phyloP scores from a whole-genome alignment of 2,888 invertebrate genomes.

The Acanthosepion lycidas region DNA sequence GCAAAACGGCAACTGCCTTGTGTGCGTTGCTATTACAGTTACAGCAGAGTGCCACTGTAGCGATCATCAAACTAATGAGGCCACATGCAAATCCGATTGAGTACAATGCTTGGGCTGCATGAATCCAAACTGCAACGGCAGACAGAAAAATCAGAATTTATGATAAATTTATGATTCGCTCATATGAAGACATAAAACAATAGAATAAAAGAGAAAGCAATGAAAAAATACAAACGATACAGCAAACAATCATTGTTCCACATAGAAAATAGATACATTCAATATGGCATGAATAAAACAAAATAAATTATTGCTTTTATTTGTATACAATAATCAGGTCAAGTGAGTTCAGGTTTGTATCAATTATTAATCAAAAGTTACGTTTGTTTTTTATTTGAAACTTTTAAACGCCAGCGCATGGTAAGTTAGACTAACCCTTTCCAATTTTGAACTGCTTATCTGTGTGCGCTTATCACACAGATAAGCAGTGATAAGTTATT shows the following conservation, averaged over 20 bases:
- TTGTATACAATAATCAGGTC: too few species aligned
- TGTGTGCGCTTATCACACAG: too few species aligned
- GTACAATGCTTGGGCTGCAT: slow-evolving; percentile 66
- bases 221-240: neutral
- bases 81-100: slow-evolving; percentile 62
- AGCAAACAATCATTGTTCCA: neutral
- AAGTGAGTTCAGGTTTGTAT: too few species aligned
- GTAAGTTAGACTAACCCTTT: too few species aligned
- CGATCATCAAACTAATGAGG: slow-evolving; percentile 64
- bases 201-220: neutral
- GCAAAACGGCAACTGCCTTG: slow-evolving; percentile 61
- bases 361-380: too few species aligned
- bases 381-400: too few species aligned
- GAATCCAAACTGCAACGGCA: slow-evolving; percentile 66
- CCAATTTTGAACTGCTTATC: too few species aligned
- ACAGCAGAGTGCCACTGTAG: slow-evolving; percentile 68
- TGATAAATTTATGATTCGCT: neutral
- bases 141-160: neutral
- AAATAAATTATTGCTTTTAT: too few species aligned
- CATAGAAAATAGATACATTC: neutral
- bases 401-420: too few species aligned
- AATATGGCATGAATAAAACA: too few species aligned
- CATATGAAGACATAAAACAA: neutral
- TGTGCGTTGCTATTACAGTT: slow-evolving; percentile 65
- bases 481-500: too few species aligned